phyloP scores from a whole-genome alignment of 2,888 invertebrate species.

The Athrips mouffetella region DNA sequence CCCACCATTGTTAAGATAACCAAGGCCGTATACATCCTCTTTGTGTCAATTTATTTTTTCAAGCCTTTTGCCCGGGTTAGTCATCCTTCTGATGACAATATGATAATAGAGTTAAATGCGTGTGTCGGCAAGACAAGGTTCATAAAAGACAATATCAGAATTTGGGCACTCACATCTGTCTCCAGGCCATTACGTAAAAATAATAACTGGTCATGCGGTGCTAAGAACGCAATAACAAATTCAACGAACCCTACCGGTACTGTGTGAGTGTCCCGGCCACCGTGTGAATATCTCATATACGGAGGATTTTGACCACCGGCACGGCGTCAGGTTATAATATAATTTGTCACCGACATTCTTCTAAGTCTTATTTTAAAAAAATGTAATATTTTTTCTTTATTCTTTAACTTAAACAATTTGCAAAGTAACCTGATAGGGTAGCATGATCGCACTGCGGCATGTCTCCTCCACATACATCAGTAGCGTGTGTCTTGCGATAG shows the following conservation, averaged over 20 bases:
- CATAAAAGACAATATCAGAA: conserved; percentile 52
- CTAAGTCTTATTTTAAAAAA: conserved; percentile 46
- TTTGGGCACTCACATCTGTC: conserved; percentile 61
- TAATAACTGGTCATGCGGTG: conserved; percentile 63
- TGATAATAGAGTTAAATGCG: conserved; percentile 26
- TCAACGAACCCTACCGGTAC: conserved; percentile 77
- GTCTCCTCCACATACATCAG: conserved; percentile 33
- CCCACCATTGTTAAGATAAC: conserved; percentile 51
- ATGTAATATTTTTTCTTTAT: conserved; percentile 35
- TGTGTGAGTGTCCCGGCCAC: conserved; percentile 69
- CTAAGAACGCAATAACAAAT: conserved; percentile 77
- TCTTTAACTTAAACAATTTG: conserved; percentile 38
- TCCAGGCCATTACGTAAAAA: conserved; percentile 58
- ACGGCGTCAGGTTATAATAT: conserved; percentile 67
- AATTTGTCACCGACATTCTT: conserved; percentile 55
- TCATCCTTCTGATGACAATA: conserved; percentile 26
- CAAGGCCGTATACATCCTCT: conserved; percentile 59
- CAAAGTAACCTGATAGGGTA: conserved; percentile 44
- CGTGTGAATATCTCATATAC: conserved; percentile 73
- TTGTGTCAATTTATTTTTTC: conserved; percentile 25
- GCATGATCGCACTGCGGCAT: conserved; percentile 35
- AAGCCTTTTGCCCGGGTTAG: conserved; percentile 29
- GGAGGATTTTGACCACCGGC: conserved; percentile 62
- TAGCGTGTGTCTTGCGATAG: conserved; percentile 52
- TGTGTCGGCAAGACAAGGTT: conserved; percentile 30